Conservation (phyloP, 2,888 invertebrate genomes). For the Eilema caniola region DNA sequence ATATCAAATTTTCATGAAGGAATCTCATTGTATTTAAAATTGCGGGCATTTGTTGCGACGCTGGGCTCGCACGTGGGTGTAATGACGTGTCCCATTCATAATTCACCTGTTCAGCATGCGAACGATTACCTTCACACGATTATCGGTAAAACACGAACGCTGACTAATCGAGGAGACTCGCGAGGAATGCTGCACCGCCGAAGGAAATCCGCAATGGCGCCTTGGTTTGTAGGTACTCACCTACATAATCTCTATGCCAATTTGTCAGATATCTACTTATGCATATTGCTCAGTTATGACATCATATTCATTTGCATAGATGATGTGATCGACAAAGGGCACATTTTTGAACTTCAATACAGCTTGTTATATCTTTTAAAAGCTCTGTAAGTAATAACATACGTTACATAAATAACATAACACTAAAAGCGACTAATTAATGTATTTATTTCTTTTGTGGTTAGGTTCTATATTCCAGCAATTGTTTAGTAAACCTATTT, state of each 20-base stretch:
- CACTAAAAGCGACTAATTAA: too few species aligned
- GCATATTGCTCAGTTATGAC: slow-evolving; percentile 68
- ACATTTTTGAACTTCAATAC: not conserved
- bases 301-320: slow-evolving; percentile 74
- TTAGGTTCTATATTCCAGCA: too few species aligned
- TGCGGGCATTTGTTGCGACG: slow-evolving; percentile 34
- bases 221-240: slow-evolving; percentile 60
- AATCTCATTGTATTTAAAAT: slow-evolving; percentile 12
- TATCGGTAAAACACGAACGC: slow-evolving; percentile 67
- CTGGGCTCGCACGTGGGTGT: slow-evolving; percentile 56
- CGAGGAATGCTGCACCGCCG: slow-evolving; percentile 79
- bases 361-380: not conserved
- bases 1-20: slow-evolving; percentile 8
- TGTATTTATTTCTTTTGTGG: too few species aligned
- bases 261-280: slow-evolving; percentile 58
- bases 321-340: slow-evolving; percentile 66
- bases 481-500: too few species aligned
- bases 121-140: slow-evolving; percentile 65
- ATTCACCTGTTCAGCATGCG: slow-evolving; percentile 73
- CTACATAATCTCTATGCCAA: slow-evolving; percentile 58
- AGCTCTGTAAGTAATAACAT: too few species aligned
- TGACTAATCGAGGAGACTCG: slow-evolving; percentile 76
- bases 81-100: slow-evolving; percentile 77
- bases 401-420: too few species aligned
- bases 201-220: slow-evolving; percentile 84